Evolutionary conservation across 2,888 invertebrate genomes (phyloP).

Genomic region (Laothoe populi): DNA sequence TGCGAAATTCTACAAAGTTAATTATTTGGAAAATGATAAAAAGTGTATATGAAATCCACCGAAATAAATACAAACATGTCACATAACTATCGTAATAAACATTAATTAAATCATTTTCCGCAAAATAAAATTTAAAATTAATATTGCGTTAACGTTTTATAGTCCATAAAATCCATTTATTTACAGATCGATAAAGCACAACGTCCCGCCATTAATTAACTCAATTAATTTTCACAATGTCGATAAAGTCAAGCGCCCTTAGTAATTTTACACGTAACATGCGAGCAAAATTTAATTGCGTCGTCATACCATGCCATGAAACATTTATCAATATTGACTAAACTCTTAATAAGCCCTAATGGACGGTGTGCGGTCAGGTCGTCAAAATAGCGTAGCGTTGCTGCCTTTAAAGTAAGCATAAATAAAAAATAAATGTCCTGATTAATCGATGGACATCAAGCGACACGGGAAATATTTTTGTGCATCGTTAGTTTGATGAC

Average conservation of each 20-base stretch:
- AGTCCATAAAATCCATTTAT: constrained; percentile 27
- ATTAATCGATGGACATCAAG: constrained; percentile 77
- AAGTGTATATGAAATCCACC: neutral
- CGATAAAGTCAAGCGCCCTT: constrained; percentile 37
- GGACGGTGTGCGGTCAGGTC: constrained; percentile 59
- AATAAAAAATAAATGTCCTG: constrained; percentile 52
- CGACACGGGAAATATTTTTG: constrained; percentile 81
- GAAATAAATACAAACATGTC: neutral
- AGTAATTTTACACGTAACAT: constrained; percentile 45
- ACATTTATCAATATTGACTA: constrained; percentile 77
- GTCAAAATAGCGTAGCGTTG: constrained; percentile 47
- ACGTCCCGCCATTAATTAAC: constrained; percentile 43
- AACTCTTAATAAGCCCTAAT: constrained; percentile 78
- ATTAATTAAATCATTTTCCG: neutral
- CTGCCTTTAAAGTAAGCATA: constrained; percentile 55
- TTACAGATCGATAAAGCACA: constrained; percentile 27
- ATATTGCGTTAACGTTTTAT: constrained; percentile 13
- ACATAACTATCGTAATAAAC: neutral
- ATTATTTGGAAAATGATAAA: neutral
- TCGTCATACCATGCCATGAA: constrained; percentile 60
- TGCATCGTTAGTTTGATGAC: constrained; percentile 74
- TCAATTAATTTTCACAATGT: constrained; percentile 50
- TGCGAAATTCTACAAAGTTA: no score
- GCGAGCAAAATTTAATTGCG: constrained; percentile 68
- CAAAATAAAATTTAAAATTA: constrained; percentile 16